Percentiles rank a stretch among this genome's conserved stretches.
phyloP scores from a whole-genome alignment of 2,113 vertebrate genomes.

The Gnathonemus echidnorhynchus region DNA sequence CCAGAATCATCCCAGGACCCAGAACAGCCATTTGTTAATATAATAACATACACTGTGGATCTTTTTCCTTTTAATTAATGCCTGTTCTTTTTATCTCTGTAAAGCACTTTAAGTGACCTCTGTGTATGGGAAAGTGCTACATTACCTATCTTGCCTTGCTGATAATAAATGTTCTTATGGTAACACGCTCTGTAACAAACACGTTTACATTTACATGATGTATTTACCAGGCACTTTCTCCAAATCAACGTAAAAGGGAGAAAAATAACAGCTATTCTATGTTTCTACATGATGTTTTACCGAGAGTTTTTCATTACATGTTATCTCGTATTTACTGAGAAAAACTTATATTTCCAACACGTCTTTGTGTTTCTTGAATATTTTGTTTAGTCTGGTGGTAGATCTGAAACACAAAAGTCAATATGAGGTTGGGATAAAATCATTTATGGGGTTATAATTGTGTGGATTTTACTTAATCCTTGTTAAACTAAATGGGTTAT shows the following conservation, averaged over 20 bases:
- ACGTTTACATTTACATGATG: not conserved
- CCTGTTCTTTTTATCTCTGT: not conserved
- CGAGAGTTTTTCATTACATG: not conserved
- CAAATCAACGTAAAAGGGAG: not conserved
- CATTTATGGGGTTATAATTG: conserved; percentile 1
- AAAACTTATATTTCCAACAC: not conserved
- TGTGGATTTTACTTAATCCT: conserved; percentile 8
- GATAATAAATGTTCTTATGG: not conserved
- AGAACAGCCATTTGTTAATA: not conserved
- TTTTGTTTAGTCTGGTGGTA: not conserved
- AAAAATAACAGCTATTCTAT: not conserved
- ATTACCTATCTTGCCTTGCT: not conserved
- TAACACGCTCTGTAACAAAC: not conserved
- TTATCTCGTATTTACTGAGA: not conserved
- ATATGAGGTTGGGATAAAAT: not conserved
- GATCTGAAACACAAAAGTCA: not conserved
- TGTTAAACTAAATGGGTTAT: not conserved
- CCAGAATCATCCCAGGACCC: not conserved
- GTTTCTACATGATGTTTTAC: not conserved
- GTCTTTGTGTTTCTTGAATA: not conserved
- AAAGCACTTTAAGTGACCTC: not conserved
- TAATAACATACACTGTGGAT: not conserved
- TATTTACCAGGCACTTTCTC: not conserved
- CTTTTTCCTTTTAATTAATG: not conserved
- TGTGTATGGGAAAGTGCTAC: not conserved